phyloP scores from a whole-genome alignment of 2,888 invertebrate genomes.

The Papilio demoleus region DNA sequence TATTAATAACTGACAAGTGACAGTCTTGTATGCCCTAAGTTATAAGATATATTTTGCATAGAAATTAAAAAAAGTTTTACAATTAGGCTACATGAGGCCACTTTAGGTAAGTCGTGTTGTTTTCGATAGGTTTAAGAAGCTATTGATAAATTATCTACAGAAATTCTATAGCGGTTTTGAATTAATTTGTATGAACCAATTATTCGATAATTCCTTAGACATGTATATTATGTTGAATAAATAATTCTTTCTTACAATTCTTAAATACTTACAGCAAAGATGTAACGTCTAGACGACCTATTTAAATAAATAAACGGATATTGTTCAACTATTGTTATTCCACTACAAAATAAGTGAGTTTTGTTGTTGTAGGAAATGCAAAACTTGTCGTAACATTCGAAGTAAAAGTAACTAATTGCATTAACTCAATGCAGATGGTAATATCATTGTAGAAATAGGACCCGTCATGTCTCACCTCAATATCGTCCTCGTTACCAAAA shows the following conservation, averaged over 20 bases:
- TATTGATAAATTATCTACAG: too few relatives aligned
- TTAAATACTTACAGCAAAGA: conserved; percentile 3
- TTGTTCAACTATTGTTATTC: conserved; percentile 28
- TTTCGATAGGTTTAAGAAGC: too few relatives aligned
- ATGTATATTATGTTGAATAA: not conserved
- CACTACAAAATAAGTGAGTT: conserved; percentile 30
- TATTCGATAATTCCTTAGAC: too few relatives aligned
- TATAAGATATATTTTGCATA: conserved; percentile 20
- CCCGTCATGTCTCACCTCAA: too few relatives aligned
- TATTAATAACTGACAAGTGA: conserved; percentile 63
- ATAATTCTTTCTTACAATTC: conserved; percentile 12
- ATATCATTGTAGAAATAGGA: too few relatives aligned
- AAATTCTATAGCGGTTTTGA: too few relatives aligned
- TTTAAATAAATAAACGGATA: conserved; percentile 43
- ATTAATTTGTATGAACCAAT: too few relatives aligned
- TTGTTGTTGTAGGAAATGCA: conserved; percentile 29
- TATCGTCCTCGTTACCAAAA: too few relatives aligned
- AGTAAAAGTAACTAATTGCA: conserved; percentile 11
- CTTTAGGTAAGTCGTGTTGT: too few relatives aligned
- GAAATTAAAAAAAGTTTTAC: not conserved
- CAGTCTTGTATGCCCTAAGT: conserved; percentile 40
- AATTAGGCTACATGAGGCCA: not conserved
- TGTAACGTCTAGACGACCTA: conserved; percentile 31
- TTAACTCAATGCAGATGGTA: too few relatives aligned
- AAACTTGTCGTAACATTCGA: not conserved